Evolutionary conservation across 2,113 vertebrate species (phyloP), one percentile per base, ranked within the genome.

Genomic region (Myotis davidii): DNA sequence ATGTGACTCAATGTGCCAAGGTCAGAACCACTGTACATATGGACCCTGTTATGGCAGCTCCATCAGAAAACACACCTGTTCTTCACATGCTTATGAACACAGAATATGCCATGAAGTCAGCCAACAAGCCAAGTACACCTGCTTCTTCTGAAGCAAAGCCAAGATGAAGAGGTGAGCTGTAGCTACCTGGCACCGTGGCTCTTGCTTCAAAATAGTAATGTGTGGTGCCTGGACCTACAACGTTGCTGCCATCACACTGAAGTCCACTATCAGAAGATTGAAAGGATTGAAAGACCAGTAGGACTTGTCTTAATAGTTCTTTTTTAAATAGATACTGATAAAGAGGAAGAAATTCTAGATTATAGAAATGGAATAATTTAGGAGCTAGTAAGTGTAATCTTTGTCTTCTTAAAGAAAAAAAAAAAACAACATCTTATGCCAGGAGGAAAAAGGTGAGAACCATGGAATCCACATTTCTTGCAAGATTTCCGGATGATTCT

Each of bases 391-490:
- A 70, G 21, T 39, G 5, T 52, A 65, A 65, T 32, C 32, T 81
- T 92, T 74, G 54, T 67, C 18, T 90, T 88, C 20, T 92, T n/a
- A 48, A 82, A 88, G 34, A 82, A 84, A 77, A 96, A 52, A 65
- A 65, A 42, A 16, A 67, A n/a, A n/a, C n/a, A n/a, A 17, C 25
- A 27, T 37, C 27, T 84, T 12, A 42, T 81, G 45, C 52, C 56
- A 52, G 25, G 20, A 45, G 8, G 27, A 4, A 72, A 50, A 45
- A 65, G 2, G 9, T 73, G 27, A 93, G 48, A 56, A 59, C 23
- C 70, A 61, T 42, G 48, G 52, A 79, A 45, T 65, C n/a, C 54
- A 29, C 50, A 48, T 76, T 85, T 18, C 39, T 88, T 61, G 29
- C 16, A 81, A 54, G 48, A 90, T 74, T 34, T 81, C 65, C 81